These are phyloP conservation scores for Stratiomys singularior DNA, from an alignment of 2,888 invertebrate species.

Conservation along the genomic window DNA sequence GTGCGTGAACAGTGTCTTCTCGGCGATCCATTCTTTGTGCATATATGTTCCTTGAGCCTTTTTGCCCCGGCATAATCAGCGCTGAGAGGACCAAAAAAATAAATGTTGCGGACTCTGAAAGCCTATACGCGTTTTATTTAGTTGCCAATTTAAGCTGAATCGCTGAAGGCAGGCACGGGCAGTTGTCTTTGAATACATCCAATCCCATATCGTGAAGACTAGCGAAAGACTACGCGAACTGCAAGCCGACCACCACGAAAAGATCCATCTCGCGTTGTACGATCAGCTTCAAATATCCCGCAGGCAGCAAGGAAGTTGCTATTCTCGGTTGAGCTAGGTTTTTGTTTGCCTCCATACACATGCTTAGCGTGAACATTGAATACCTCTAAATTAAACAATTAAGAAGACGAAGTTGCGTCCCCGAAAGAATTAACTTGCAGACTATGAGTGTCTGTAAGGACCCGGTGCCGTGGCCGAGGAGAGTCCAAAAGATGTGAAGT, in stretches of 20 bases:
- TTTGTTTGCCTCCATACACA: background rate
- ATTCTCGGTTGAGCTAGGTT: background rate
- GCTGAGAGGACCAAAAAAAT: background rate
- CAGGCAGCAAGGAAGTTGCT: background rate
- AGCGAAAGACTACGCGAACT: background rate
- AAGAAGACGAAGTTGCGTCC: slow-evolving; percentile 1
- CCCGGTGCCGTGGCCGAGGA: too few relatives aligned
- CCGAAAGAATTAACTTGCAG: background rate
- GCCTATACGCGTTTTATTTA: slow-evolving; percentile 29
- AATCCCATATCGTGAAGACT: background rate
- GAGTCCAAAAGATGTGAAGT: background rate
- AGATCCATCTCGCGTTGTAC: background rate
- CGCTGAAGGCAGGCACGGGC: background rate
- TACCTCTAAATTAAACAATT: slow-evolving; percentile 27
- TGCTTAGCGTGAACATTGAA: background rate
- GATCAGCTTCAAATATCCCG: background rate
- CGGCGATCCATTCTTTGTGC: background rate
- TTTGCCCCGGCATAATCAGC: background rate
- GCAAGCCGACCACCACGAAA: background rate
- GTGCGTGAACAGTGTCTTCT: background rate
- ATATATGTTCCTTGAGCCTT: background rate
- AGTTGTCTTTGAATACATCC: too few relatives aligned
- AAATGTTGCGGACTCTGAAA: background rate
- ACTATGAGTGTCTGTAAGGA: too few relatives aligned
- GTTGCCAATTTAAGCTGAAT: background rate